These are phyloP conservation scores for Osmerus mordax DNA, from an alignment of 2,113 vertebrate species.

Conservation along the genomic window DNA sequence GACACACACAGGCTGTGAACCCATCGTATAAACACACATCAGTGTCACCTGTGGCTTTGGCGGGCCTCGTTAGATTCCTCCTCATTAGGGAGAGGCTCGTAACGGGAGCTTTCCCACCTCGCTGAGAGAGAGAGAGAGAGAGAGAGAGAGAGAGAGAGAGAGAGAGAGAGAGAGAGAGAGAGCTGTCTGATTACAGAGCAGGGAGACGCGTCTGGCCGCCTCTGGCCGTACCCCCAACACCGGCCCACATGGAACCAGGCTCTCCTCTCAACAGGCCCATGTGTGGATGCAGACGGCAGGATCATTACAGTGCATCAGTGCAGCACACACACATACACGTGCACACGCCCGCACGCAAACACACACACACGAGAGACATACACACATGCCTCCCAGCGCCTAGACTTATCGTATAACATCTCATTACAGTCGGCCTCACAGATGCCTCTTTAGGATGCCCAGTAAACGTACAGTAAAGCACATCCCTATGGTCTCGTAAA, in stretches of 20 bases:
- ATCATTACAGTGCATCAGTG: background rate
- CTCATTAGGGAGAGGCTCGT: slow-evolving; percentile 53
- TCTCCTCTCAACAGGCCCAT: slow-evolving; percentile 46
- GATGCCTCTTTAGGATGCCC: slow-evolving; percentile 49
- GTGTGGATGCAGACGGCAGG: slow-evolving; percentile 27
- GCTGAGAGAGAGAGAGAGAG: slow-evolving; percentile 21
- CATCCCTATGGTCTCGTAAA: slow-evolving; percentile 45
- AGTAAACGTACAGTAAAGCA: slow-evolving; percentile 7
- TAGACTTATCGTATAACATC: slow-evolving; percentile 34
- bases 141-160: too few species aligned
- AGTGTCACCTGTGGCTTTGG: slow-evolving; percentile 54
- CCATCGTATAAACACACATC: slow-evolving; percentile 57
- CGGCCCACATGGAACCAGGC: slow-evolving; percentile 18
- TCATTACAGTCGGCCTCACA: slow-evolving; percentile 48
- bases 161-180: too few species aligned
- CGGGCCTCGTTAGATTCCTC: slow-evolving; percentile 29
- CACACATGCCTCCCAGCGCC: background rate
- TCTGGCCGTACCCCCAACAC: slow-evolving; percentile 15
- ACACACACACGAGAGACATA: background rate
- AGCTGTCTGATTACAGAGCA: slow-evolving; percentile 52
- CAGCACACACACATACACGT: background rate
- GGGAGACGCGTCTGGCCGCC: slow-evolving; percentile 16
- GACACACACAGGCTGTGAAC: slow-evolving; percentile 40
- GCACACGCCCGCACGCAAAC: background rate
- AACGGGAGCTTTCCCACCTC: slow-evolving; percentile 28